phyloP scores from a whole-genome alignment of 2,888 invertebrate genomes.

The Tiphia femorata region DNA sequence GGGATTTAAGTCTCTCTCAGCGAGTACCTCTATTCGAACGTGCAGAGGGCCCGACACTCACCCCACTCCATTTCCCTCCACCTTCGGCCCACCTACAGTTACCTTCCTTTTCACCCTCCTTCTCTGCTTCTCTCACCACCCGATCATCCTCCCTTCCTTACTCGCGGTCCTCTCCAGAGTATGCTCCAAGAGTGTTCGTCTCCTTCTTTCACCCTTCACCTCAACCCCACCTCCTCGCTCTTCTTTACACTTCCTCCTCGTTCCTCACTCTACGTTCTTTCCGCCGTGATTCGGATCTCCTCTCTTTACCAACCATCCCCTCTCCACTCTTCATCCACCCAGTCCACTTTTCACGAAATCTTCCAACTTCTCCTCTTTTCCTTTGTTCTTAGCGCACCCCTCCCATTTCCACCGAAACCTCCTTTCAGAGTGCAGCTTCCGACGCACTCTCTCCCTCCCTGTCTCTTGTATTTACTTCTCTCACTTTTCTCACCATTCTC shows the following conservation, averaged over 20 bases:
- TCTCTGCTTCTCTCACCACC: too few relatives aligned
- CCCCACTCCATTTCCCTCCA: conserved; percentile 14
- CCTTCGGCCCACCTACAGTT: neutral
- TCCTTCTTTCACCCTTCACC: too few relatives aligned
- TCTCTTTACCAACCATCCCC: neutral
- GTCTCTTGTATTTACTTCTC: neutral
- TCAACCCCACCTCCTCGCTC: too few relatives aligned
- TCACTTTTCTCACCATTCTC: neutral
- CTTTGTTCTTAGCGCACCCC: neutral
- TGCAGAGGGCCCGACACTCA: too few relatives aligned
- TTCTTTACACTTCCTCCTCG: too few relatives aligned
- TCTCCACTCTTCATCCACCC: neutral
- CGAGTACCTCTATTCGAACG: conserved; percentile 22
- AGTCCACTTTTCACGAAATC: neutral
- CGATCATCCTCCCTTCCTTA: too few relatives aligned
- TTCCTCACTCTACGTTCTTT: neutral
- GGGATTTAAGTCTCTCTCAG: conserved; percentile 7
- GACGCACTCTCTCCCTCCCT: neutral
- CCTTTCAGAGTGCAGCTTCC: too few relatives aligned
- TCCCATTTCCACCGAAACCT: too few relatives aligned
- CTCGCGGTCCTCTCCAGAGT: too few relatives aligned
- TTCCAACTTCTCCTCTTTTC: neutral
- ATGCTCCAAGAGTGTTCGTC: too few relatives aligned
- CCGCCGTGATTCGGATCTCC: neutral
- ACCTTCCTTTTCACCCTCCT: neutral